Evolutionary conservation across 2,113 vertebrate genomes (phyloP).

Genomic region (Sula dactylatra): DNA sequence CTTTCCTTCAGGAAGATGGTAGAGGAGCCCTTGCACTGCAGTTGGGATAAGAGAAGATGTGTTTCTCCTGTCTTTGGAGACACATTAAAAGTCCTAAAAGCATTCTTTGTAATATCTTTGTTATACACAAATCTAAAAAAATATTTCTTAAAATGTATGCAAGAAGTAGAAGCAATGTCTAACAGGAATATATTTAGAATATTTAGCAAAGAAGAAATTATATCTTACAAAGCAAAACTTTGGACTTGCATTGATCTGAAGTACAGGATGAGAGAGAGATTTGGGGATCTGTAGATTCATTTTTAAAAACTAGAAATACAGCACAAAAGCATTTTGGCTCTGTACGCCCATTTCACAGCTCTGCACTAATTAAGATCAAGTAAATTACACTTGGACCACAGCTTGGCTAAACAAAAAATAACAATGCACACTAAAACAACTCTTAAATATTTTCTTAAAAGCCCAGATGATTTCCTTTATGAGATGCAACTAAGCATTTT

Average conservation of each 20-base stretch:
- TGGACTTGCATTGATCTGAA: neutral
- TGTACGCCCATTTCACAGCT: neutral
- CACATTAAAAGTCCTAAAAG: neutral
- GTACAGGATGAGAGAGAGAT: neutral
- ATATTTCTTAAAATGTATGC: neutral
- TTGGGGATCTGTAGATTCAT: neutral
- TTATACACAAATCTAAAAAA: neutral
- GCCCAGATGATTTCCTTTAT: neutral
- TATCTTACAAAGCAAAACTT: neutral
- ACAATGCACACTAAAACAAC: neutral
- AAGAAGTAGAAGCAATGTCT: neutral
- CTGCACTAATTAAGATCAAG: slow-evolving; percentile 26
- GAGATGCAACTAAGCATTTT: neutral
- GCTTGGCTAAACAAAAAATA: slow-evolving; percentile 30
- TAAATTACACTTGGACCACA: slow-evolving; percentile 27
- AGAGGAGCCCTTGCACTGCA: neutral
- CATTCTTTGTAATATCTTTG: neutral
- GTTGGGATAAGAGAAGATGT: neutral
- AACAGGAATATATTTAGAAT: neutral
- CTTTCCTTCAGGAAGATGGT: neutral
- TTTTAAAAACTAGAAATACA: neutral
- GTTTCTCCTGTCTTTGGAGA: neutral
- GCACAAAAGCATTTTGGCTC: neutral
- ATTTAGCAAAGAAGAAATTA: neutral
- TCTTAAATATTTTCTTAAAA: slow-evolving; percentile 35